Base-by-base conservation (phyloP, 2,113 vertebrate genomes). In the Colius striatus region DNA sequence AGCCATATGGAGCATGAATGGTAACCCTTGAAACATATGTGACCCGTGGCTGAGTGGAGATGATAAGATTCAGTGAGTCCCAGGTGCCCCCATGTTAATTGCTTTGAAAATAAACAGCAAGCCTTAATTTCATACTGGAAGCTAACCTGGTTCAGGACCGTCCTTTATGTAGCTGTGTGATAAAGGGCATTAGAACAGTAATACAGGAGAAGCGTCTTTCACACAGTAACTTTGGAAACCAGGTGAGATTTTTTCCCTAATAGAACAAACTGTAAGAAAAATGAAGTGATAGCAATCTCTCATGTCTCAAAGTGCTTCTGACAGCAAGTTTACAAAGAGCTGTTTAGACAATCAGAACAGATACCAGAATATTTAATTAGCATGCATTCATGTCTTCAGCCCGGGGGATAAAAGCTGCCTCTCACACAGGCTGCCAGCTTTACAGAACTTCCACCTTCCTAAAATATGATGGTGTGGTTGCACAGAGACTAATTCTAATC, bases 81-180 rank as follows among this genome's bases (percentile, higher is more conserved):
- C 68, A 70, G 21, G 15, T 86, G 45, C 20, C 41, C 29, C 36
- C 11, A 2, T 29, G 14, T 55, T 61, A 77, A 79, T 32, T 92
- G 63, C 34, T 89, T 93, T 91, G 91, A 84, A 85, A 93, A 90
- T 75, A 88, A 96, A 86, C 57, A 94, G 76, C 65, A 80, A 80
- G 65, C 53, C 61, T 93, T 92, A 75, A 78, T 84, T 92, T 86
- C 68, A 41, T 86, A 19, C 18, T 65, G 79, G 83, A 78, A 84
- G 65, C 12, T 72, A n/a, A 63, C 17, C 7, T 75, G 53, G 22
- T 75, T 95, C 68, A 57, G 65, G 50, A 43, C 65, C 81, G 12
- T 82, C 41, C 83, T 85, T 53, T n/a, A 18, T 68, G 68, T 45
- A 89, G 92, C 79, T 75, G 43, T 89, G 16, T 72, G 84, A 16